Evolutionary conservation across 2,797 vertebrate species (phyloP).

Genomic region (Peromyscus melanophrys): DNA sequence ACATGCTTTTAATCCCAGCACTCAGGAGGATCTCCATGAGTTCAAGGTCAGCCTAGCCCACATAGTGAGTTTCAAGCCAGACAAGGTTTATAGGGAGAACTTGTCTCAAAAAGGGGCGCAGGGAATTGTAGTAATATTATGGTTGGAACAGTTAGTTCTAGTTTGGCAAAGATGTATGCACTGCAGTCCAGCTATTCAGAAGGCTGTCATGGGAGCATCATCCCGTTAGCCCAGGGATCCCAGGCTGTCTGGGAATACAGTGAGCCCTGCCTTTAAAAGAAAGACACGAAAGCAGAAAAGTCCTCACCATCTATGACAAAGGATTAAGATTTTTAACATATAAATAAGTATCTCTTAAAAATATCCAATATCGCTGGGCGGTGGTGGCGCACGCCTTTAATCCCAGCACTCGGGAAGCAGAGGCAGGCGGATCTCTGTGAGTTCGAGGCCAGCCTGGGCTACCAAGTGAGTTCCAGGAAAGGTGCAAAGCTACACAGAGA

Average conservation of each 20-base stretch:
- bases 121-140: background rate
- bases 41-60: background rate
- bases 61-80: background rate
- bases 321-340: constrained; percentile 38
- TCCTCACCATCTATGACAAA: constrained; percentile 19
- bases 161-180: background rate
- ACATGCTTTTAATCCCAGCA: background rate
- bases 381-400: too few species aligned
- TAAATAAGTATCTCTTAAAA: background rate
- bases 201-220: background rate
- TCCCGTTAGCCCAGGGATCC: background rate
- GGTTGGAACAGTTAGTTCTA: background rate
- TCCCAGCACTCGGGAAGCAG: too few species aligned
- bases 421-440: too few species aligned
- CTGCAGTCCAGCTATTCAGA: background rate
- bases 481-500: too few species aligned
- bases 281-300: constrained; percentile 4
- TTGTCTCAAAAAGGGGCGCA: background rate
- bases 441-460: too few species aligned
- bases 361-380: background rate
- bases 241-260: background rate
- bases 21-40: background rate
- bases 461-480: too few species aligned
- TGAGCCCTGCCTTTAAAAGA: background rate
- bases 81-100: background rate